These are phyloP conservation scores for Prorops nasuta DNA, from an alignment of 1,140 invertebrate genomes.

Conservation along the genomic window DNA sequence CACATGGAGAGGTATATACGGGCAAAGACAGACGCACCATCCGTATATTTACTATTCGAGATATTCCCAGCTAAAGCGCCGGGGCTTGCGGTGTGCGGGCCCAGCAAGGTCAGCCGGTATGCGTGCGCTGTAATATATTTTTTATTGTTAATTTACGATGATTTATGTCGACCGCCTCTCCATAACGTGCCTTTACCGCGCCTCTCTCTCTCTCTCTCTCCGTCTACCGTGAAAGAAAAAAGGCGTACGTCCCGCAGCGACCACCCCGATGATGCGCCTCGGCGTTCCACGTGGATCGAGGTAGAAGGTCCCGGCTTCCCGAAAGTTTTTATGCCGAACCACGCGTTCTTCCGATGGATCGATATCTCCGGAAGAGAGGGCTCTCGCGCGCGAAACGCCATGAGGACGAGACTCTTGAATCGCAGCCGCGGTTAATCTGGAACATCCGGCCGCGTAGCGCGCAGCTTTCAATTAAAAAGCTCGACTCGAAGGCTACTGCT, in stretches of 20 bases:
- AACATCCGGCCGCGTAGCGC: no score
- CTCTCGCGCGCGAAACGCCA: no score
- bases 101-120: constrained; percentile 13
- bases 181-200: constrained; percentile 19
- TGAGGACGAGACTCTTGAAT: no score
- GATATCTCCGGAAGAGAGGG: no score
- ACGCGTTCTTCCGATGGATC: no score
- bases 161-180: constrained; percentile 26
- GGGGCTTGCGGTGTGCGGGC: constrained; percentile 7
- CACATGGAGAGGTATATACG: no score
- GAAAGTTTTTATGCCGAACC: constrained; percentile 7
- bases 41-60: constrained; percentile 30
- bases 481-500: no score
- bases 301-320: no score
- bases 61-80: constrained; percentile 9
- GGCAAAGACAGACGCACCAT: constrained; percentile 6
- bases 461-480: no score
- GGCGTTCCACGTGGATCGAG: constrained; percentile 5
- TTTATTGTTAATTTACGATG: constrained; percentile 35
- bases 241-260: not conserved
- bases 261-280: constrained; percentile 6
- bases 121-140: constrained; percentile 26
- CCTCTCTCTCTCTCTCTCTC: constrained; percentile 2
- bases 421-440: no score
- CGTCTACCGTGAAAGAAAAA: constrained; percentile 9